Conservation (phyloP, 2,797 vertebrate species). For the Phataginus tetradactyla region DNA sequence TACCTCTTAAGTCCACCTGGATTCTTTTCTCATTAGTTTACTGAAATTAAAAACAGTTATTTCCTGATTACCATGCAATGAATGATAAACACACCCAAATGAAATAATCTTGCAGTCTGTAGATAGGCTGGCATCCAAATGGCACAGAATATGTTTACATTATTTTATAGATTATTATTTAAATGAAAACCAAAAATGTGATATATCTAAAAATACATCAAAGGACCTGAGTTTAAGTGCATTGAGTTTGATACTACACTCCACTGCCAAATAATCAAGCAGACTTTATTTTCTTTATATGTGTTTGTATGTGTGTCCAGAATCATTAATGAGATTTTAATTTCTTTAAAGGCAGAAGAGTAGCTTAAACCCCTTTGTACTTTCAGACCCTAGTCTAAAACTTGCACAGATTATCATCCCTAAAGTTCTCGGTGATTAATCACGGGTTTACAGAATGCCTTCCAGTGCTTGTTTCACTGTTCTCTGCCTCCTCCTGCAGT, state of each 20-base stretch:
- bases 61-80: neutral
- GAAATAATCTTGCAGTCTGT: neutral
- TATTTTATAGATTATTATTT: neutral
- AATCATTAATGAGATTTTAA: slow-evolving; percentile 1
- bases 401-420: neutral
- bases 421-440: neutral
- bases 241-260: neutral
- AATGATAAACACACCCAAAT: neutral
- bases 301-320: neutral
- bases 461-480: neutral
- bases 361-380: neutral
- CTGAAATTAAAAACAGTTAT: slow-evolving; percentile 43
- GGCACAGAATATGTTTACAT: neutral
- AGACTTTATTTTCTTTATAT: neutral
- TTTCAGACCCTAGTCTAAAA: neutral
- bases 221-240: neutral
- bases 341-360: slow-evolving; percentile 6
- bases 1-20: neutral
- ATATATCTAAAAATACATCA: neutral
- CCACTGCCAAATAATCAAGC: neutral
- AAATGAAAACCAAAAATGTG: neutral
- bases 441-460: neutral
- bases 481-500: neutral
- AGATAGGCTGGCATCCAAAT: neutral
- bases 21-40: neutral